A percentile compares a stretch with the other conserved stretches of the same genome.
Conservation (phyloP, 2,797 vertebrate species). For the Stomatorhinus walkeri region DNA sequence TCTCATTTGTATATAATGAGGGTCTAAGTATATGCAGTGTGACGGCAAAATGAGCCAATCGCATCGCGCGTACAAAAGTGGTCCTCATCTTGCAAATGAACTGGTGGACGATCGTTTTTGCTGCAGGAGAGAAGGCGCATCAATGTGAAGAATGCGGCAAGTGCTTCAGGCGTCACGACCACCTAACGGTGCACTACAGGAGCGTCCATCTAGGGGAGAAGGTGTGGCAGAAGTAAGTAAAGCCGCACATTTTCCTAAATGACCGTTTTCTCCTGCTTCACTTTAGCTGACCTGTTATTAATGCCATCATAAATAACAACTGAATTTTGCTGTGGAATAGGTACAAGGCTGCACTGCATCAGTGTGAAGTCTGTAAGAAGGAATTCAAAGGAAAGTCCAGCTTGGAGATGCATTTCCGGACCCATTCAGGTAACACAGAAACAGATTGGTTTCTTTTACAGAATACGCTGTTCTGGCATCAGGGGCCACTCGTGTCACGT, state of each 20-base stretch:
- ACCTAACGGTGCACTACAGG: slow-evolving; percentile 93
- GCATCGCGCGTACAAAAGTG: not conserved
- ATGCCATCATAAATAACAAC: not conserved
- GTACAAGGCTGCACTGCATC: slow-evolving; percentile 94
- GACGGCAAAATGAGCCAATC: not conserved
- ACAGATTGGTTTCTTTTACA: not conserved
- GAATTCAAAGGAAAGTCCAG: slow-evolving; percentile 98
- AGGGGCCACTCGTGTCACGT: not conserved
- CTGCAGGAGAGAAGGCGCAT: slow-evolving; percentile 87
- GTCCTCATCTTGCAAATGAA: not conserved
- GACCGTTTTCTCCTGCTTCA: not conserved
- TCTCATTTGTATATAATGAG: not conserved
- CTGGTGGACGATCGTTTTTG: not conserved
- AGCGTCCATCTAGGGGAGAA: slow-evolving; percentile 95
- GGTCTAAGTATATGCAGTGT: not conserved
- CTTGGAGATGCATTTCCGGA: slow-evolving; percentile 97
- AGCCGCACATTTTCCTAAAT: not conserved
- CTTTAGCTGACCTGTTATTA: not conserved
- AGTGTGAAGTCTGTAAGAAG: slow-evolving; percentile 98
- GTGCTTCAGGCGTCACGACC: slow-evolving; percentile 91
- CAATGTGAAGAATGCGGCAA: slow-evolving; percentile 98
- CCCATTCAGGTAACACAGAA: slow-evolving; percentile 81
- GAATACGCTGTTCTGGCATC: not conserved
- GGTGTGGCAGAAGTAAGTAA: slow-evolving; percentile 90
- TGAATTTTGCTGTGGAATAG: slow-evolving; percentile 48